Conservation (phyloP, 2,888 invertebrate genomes). For the Terebella lapidaria region DNA sequence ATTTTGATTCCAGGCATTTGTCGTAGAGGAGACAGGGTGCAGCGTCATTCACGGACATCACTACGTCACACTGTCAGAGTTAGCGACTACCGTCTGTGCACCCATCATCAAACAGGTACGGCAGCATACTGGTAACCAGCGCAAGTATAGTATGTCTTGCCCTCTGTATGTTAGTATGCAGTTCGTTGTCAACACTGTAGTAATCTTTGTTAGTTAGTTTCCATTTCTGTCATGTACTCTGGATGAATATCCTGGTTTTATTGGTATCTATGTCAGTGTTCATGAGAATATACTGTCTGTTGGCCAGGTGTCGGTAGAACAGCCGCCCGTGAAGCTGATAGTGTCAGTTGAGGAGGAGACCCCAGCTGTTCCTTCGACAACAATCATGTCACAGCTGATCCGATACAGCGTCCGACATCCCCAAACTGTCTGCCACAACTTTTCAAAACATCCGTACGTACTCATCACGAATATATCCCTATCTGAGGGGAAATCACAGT, state of each 20-base stretch:
- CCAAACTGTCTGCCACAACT: neutral
- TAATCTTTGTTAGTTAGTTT: neutral
- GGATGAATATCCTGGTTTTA: no score
- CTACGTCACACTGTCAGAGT: constrained; percentile 59
- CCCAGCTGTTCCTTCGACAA: neutral
- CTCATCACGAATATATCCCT: no score
- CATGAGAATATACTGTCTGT: no score
- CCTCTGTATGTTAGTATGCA: no score
- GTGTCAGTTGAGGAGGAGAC: neutral
- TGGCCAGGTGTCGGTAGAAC: neutral
- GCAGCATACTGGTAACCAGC: neutral
- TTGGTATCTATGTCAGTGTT: no score
- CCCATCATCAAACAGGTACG: neutral
- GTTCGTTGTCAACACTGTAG: no score
- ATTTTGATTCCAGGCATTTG: constrained; percentile 52
- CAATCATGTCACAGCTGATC: neutral
- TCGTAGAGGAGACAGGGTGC: constrained; percentile 59
- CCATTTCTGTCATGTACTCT: neutral
- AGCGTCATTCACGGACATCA: constrained; percentile 67
- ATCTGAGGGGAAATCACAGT: no score
- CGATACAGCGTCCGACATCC: neutral
- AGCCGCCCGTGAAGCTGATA: neutral
- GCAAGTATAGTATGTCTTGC: neutral
- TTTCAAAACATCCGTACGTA: neutral
- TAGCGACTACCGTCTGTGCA: neutral